Evolutionary conservation across 2,797 vertebrate species (phyloP), one percentile per base, ranked within the genome.

Genomic region (Scarus forsteni): DNA sequence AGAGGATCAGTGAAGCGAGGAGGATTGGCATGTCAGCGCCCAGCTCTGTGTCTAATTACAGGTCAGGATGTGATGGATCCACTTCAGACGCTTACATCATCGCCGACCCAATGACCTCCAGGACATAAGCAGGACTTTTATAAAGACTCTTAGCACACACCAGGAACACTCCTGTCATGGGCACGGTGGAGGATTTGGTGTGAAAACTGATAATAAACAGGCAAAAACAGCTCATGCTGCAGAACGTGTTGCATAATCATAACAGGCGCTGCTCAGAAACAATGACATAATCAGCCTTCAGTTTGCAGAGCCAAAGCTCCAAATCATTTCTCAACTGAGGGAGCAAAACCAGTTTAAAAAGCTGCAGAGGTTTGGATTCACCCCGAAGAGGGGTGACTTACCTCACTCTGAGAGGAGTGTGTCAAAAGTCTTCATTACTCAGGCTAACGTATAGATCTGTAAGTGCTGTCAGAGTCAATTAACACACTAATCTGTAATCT

Each of bases 21-120:
- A 56, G 59, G 69, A 78, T 60, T 77, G 77, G 42, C 55, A 48
- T 3, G 34, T 61, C 59, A 49, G 56, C 73, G 53, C 54, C 55
- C 19, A 71, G 44, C 49, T 11, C 68, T 46, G 65, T 3, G 52
- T 77, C 80, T 75, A 83, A 88, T 88, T 84, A 84, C 66, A 85
- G 75, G 74, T 66, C 77, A 46, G 39, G 50, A 70, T 44, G 62
- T 50, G 46, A 63, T 46, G 77, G 27, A 67, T 72, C 79, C 10
- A 43, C 56, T 67, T 64, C 66, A 62, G 60, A 70, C 59, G 3
- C 46, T 77, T 60, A 72, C 74, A 66, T 81, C 70, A 85, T 66
- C 14, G 63, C 72, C 81, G 76, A 78, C 80, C 74, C 43, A 15
- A 0, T 72, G 73, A 84, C 42, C 79, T 73, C 15, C 12, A 39